Evolutionary conservation across 2,113 vertebrate genomes (phyloP).

Genomic region (Orcinus orca): DNA sequence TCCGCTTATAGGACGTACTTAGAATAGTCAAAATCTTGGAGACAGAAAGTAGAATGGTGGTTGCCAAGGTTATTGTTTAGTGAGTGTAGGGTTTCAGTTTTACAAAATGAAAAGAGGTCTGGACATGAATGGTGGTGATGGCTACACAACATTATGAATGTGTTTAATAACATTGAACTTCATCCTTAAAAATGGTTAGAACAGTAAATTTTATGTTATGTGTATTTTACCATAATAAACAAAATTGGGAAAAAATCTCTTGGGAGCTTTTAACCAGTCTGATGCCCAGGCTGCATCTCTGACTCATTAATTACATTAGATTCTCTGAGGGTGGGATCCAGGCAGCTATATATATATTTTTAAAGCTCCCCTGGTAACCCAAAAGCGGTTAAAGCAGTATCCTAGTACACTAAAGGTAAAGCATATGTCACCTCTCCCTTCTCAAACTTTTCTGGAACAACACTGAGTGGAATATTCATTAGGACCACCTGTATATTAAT

Average conservation of each 20-base stretch:
- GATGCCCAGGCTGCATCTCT: not conserved
- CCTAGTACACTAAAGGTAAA: not conserved
- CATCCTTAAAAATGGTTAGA: not conserved
- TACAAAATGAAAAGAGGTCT: not conserved
- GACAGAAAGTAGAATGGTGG: not conserved
- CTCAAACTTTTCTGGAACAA: not conserved
- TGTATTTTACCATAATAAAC: not conserved
- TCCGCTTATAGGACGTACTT: not conserved
- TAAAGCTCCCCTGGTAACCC: not conserved
- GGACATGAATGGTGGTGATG: not conserved
- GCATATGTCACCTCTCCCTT: not conserved
- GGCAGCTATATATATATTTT: not conserved
- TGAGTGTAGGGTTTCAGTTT: not conserved
- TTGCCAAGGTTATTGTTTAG: not conserved
- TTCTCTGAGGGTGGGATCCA: not conserved
- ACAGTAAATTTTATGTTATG: not conserved
- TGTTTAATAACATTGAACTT: not conserved
- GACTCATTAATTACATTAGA: not conserved
- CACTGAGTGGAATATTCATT: not conserved
- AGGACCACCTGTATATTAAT: not conserved
- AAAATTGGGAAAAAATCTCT: not conserved
- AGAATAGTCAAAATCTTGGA: not conserved
- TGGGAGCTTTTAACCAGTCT: not conserved
- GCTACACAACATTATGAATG: not conserved
- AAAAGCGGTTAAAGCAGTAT: not conserved